Evolutionary conservation across 2,888 invertebrate genomes (phyloP), one percentile per base, ranked within the genome.

Genomic region (Mimachlamys varia): DNA sequence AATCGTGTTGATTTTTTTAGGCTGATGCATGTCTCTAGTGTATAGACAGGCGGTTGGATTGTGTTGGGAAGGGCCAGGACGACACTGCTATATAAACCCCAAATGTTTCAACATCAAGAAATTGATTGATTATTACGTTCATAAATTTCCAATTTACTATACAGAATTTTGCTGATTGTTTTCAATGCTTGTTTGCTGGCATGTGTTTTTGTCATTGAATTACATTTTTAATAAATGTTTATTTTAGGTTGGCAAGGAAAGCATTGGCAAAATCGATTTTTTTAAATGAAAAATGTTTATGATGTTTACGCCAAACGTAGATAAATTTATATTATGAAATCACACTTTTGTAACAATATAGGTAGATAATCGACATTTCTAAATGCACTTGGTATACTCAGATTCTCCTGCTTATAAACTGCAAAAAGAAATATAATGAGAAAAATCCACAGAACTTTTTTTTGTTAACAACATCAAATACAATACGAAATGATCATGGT

Each of bases 1-100:
- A 76, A 76, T 76, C 27, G 76, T 76, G 76, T 76, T 76, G 76
- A 33, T 76, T 76, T 62, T n/a, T 76, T 76, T 76, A 76, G 76
- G 76, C 76, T 76, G 76, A 27, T 76, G 33, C 33, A 33, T 10
- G 76, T 76, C 76, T 22, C 76, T 76, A 33, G 76, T 15, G 76
- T 33, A 76, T 76, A 76, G 33, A 33, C 76, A 76, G 76, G 76
- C 76, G 27, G 27, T 33, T 76, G n/a, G 13, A 62, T 62, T 5
- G 33, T n/a, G 76, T 10, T 76, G 76, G 76, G 76, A 76, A 76
- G 76, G 62, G 22, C 22, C 62, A 62, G n/a, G 33, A 76, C 76
- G 27, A 33, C 76, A 76, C 7, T 12, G 17, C 33, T 76, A 27
- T 76, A 76, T 76, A 76, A 58, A 76, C 76, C 76, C 5, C 76